Evolutionary conservation across 2,113 vertebrate species (phyloP), one percentile per base, ranked within the genome.

Genomic region (Dromas ardeola): DNA sequence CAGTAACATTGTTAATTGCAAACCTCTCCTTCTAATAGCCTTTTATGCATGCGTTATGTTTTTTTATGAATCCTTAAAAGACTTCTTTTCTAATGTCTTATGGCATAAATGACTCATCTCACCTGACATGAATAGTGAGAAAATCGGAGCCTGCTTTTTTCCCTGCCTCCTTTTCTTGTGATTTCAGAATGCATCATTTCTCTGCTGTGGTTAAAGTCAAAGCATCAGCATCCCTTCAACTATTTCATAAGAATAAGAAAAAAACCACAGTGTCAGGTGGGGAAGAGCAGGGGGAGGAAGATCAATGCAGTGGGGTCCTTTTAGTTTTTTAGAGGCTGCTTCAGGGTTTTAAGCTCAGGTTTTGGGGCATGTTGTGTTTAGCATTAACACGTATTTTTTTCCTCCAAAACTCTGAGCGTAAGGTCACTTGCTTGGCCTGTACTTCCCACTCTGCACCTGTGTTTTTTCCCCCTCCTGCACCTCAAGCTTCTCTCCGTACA

Each of bases 71-170:
- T 81, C 88, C 82, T 87, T 71, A 56, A 85, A 89, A 95, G 88
- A 74, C 70, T 89, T 59, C 47, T 78, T 26, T 95, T 42, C 77
- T 50, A 79, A 9, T 0, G 47, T 63, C 90, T 94, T 47, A 40
- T 93, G 92, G 96, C 80, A 79, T 45, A 10, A 43, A 66, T 66
- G 84, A 87, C 62, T 95, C 97, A 96, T 96, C 92, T 93, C 83
- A 42, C 63, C 92, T 95, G 93, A 90, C 72, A 93, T 45, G 36
- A 65, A 67, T 7, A 38, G 76, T 34, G 66, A 56, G 83, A 58
- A n/a, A 58, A 84, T 23, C 25, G 9, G 74, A 88, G 45, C 77
- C 77, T 69, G 82, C 13, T 67, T 81, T 42, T 65, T 62, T 63
- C 70, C 34, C 55, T 86, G 81, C 61, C 81, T 84, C 59, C 47